Evolutionary conservation across 2,888 invertebrate genomes (phyloP), one percentile per base, ranked within the genome.

Genomic region (Nemotelus pantherinus): DNA sequence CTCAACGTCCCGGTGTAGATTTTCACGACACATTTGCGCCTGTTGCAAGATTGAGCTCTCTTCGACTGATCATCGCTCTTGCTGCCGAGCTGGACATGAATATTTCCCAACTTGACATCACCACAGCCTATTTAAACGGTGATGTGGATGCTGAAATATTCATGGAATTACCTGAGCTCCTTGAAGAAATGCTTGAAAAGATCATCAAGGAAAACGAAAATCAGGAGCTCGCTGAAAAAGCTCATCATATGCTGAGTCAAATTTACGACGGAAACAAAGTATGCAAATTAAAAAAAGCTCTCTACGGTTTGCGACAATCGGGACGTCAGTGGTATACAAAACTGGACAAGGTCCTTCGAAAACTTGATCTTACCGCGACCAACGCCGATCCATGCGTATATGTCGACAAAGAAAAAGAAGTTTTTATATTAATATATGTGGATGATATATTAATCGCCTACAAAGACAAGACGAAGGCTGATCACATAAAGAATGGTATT

Each of bases 1-100:
- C 80, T 2, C 84, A 84, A 76, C 79, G 81, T 74, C 82, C 81
- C 44, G 83, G 83, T 10, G 79, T 81, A 45, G 83, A 84, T 80
- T 84, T 82, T 78, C 79, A 82, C 25, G 82, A 84, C 74, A 83
- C 83, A 1, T 85, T 83, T 79, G 82, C 83, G 45, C 82, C 82
- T 5, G 82, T 82, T 3, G 81, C 79, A 5, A 81, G 81, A 80
- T 78, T 80, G n/a, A 78, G 79, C 10, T 82, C 81, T 7, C 80
- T 81, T 77, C 77, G 80, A 65, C 53, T 82, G 3, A 39, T 82
- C 6, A 77, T 81, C 57, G 82, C 80, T 58, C 47, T 81, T 5
- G 81, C 81, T 4, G 81, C 79, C 2, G 77, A 81, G 77, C 39
- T 71, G 2, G 70, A 79, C 4, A 76, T 82, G 41, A 77, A 79